Evolutionary conservation across 2,113 vertebrate species (phyloP).

Genomic region (Erpornis zantholeuca): DNA sequence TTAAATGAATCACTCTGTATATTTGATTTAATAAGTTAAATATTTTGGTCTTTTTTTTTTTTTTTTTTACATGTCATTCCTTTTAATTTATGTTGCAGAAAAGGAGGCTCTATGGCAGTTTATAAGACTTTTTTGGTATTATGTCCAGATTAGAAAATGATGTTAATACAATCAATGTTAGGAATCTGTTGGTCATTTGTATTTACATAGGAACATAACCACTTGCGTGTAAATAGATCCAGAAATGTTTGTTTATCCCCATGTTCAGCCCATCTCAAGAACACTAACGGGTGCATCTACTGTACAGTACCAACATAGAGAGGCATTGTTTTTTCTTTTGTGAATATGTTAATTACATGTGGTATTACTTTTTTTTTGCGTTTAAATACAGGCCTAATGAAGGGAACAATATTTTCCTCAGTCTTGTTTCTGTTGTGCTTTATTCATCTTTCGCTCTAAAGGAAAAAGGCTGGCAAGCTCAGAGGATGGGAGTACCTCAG

Average conservation of each 20-base stretch:
- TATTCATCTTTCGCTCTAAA: slow-evolving; percentile 70
- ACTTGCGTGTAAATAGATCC: slow-evolving; percentile 79
- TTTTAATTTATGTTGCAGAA: slow-evolving; percentile 80
- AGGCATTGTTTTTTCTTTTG: slow-evolving; percentile 69
- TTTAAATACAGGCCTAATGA: slow-evolving; percentile 86
- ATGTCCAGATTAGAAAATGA: slow-evolving; percentile 63
- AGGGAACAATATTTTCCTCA: slow-evolving; percentile 84
- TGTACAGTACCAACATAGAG: slow-evolving; percentile 63
- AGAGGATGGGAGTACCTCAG: slow-evolving; percentile 69
- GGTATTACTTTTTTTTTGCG: slow-evolving; percentile 69
- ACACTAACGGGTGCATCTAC: slow-evolving; percentile 64
- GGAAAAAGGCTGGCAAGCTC: slow-evolving; percentile 59
- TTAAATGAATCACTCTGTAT: slow-evolving; percentile 94
- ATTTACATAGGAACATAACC: slow-evolving; percentile 65
- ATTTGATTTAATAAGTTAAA: slow-evolving; percentile 98
- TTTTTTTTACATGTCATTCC: slow-evolving; percentile 82
- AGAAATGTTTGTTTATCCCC: slow-evolving; percentile 77
- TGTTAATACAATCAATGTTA: slow-evolving; percentile 78
- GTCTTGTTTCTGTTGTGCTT: slow-evolving; percentile 73
- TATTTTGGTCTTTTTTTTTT: slow-evolving; percentile 78
- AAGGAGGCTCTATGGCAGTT: slow-evolving; percentile 80
- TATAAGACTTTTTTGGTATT: slow-evolving; percentile 71
- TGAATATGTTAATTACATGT: slow-evolving; percentile 78
- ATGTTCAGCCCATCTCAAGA: slow-evolving; percentile 63
- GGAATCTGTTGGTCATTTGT: slow-evolving; percentile 72